A percentile compares a stretch with the other conserved stretches of the same genome.
phyloP scores from a whole-genome alignment of 2,797 vertebrate species.

The Pangasius djambal region DNA sequence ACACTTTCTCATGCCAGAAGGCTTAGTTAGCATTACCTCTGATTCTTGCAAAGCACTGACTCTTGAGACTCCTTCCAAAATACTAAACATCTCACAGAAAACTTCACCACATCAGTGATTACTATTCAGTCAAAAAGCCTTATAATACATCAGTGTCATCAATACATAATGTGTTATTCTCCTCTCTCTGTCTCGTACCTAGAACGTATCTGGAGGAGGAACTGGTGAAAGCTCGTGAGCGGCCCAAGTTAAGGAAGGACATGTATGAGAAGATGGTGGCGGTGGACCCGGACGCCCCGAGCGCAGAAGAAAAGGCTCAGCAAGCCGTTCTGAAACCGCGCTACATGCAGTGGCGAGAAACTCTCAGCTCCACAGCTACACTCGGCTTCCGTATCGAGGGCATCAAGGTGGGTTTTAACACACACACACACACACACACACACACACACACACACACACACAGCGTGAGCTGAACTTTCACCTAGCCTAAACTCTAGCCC shows the following conservation, averaged over 20 bases:
- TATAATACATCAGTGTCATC: not conserved
- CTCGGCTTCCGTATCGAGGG: constrained; percentile 92
- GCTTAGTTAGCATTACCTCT: not conserved
- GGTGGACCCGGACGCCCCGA: constrained; percentile 85
- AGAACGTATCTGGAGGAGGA: constrained; percentile 93
- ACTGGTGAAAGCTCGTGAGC: constrained; percentile 82
- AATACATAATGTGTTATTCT: not conserved
- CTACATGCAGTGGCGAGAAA: constrained; percentile 96
- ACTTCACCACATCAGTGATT: not conserved
- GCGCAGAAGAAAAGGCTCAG: constrained; percentile 79
- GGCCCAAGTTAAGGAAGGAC: constrained; percentile 82
- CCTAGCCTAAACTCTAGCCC: too few relatives aligned
- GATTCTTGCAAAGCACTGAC: not conserved
- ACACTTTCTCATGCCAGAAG: not conserved
- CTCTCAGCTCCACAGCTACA: constrained; percentile 85
- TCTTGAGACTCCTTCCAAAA: not conserved
- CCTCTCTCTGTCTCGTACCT: not conserved
- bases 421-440: not conserved
- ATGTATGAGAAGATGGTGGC: constrained; percentile 94
- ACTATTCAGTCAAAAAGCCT: not conserved
- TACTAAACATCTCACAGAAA: not conserved
- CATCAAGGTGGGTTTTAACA: constrained; percentile 79
- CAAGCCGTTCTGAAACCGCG: constrained; percentile 86
- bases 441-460: not conserved
- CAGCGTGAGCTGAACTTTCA: not conserved